Conservation (phyloP, 2,113 vertebrate genomes). For the Larimichthys crocea region DNA sequence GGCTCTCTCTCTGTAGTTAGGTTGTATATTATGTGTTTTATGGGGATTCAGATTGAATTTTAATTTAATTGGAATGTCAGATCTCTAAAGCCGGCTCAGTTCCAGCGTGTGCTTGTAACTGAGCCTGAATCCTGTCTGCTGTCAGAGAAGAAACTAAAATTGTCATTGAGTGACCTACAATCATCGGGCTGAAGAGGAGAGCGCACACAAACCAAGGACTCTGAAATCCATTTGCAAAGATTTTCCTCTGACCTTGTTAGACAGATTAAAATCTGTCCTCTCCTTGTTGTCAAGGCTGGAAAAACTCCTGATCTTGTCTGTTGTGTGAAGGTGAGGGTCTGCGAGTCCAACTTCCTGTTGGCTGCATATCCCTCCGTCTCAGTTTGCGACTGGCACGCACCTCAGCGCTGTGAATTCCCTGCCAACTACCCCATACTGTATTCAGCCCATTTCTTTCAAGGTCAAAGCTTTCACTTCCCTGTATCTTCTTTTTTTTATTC, state of each 20-base stretch:
- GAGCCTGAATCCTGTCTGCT: background rate
- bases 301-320: slow-evolving; percentile 30
- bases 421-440: slow-evolving; percentile 16
- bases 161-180: background rate
- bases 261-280: slow-evolving; percentile 31
- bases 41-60: background rate
- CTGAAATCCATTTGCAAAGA: slow-evolving; percentile 18
- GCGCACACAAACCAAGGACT: background rate
- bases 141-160: background rate
- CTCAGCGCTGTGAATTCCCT: slow-evolving; percentile 23
- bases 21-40: background rate
- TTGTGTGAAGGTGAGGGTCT: slow-evolving; percentile 12
- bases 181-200: background rate
- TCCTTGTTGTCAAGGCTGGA: slow-evolving; percentile 4
- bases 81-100: background rate
- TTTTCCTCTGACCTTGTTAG: background rate
- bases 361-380: slow-evolving; percentile 26
- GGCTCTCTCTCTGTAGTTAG: no score
- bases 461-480: slow-evolving; percentile 29
- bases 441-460: slow-evolving; percentile 48
- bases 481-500: background rate
- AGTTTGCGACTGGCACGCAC: slow-evolving; percentile 41
- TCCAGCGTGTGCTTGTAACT: background rate
- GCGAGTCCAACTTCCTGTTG: slow-evolving; percentile 32
- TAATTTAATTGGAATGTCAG: background rate